These are phyloP conservation scores for Epinotia ramella DNA, from an alignment of 2,888 invertebrate species.

Conservation along the genomic window DNA sequence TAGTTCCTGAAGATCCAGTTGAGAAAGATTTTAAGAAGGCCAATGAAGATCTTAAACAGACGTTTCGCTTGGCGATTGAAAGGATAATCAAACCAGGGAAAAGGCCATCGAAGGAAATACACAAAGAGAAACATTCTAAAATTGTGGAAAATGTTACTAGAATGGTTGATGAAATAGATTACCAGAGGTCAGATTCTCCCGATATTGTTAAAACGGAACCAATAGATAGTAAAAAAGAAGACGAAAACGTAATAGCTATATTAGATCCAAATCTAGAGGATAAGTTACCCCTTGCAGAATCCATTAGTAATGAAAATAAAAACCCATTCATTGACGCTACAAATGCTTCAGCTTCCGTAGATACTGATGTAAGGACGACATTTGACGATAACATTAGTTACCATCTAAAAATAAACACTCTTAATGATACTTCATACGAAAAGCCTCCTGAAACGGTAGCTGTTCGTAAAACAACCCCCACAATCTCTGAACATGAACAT, in stretches of 20 bases:
- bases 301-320: constrained; percentile 39
- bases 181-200: neutral
- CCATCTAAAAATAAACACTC: constrained; percentile 76
- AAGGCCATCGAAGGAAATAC: constrained; percentile 49
- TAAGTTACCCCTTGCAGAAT: constrained; percentile 6
- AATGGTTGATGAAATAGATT: neutral
- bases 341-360: constrained; percentile 1
- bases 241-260: neutral
- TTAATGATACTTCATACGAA: constrained; percentile 60
- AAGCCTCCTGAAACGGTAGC: constrained; percentile 50
- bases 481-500: constrained; percentile 49
- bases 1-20: constrained; percentile 48
- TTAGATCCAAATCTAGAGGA: neutral
- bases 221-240: neutral
- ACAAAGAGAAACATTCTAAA: constrained; percentile 31
- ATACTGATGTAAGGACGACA: constrained; percentile 49
- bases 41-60: constrained; percentile 70
- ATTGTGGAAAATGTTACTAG: constrained; percentile 23
- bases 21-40: constrained; percentile 71
- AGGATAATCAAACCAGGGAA: constrained; percentile 64
- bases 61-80: constrained; percentile 74
- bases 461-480: constrained; percentile 51
- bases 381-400: constrained; percentile 73
- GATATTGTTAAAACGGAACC: constrained; percentile 2
- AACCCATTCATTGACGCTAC: constrained; percentile 51